Evolutionary conservation across 2,888 invertebrate species (phyloP).

Genomic region (Muscina levida): DNA sequence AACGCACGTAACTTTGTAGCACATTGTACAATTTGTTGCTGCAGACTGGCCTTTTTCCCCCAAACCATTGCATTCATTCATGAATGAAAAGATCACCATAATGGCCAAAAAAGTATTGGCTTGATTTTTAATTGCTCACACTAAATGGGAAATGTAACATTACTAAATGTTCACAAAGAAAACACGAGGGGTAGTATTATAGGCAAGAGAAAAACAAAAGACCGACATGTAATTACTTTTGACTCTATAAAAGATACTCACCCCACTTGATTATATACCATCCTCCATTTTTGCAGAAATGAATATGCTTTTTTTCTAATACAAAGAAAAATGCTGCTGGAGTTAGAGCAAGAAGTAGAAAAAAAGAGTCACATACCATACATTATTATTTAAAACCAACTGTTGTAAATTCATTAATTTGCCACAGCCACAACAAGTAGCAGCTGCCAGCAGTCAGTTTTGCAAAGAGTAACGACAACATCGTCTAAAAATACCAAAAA

Average conservation of each 20-base stretch:
- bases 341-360: background rate
- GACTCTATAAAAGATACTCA: too few relatives aligned
- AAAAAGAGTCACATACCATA: slow-evolving; percentile 47
- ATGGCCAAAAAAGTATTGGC: background rate
- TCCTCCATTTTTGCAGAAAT: too few relatives aligned
- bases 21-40: background rate
- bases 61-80: background rate
- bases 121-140: slow-evolving; percentile 52
- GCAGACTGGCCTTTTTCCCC: background rate
- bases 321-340: background rate
- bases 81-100: slow-evolving; percentile 32
- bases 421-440: slow-evolving; percentile 56
- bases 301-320: slow-evolving; percentile 3
- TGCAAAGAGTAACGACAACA: background rate
- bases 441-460: slow-evolving; percentile 53
- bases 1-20: slow-evolving; percentile 46
- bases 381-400: slow-evolving; percentile 54
- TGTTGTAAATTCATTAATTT: slow-evolving; percentile 58
- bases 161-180: background rate
- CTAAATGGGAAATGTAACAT: slow-evolving; percentile 22
- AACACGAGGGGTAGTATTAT: too few relatives aligned
- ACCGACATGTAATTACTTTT: too few relatives aligned
- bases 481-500: slow-evolving; percentile 5
- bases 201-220: too few relatives aligned
- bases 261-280: too few relatives aligned